Evolutionary conservation across 1,140 invertebrate genomes (phyloP).

Genomic region (Drosophila repletoides): DNA sequence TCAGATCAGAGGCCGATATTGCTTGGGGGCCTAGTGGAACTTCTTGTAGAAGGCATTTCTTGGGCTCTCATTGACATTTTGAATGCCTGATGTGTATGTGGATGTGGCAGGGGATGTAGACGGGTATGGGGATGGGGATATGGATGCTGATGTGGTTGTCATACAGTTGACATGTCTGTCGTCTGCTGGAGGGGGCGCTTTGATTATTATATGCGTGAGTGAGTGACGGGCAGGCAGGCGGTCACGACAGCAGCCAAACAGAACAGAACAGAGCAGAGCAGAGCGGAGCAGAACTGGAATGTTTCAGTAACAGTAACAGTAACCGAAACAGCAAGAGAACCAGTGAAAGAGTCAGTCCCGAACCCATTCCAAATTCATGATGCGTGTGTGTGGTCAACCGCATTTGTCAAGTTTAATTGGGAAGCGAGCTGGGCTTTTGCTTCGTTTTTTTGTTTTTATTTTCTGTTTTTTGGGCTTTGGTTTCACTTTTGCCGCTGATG

Average conservation of each 20-base stretch:
- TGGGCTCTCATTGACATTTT: constrained; percentile 51
- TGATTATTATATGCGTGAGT: constrained; percentile 74
- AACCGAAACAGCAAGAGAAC: no score
- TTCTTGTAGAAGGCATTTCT: constrained; percentile 45
- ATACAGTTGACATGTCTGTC: constrained; percentile 74
- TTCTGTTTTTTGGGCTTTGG: constrained; percentile 30
- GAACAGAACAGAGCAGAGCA: no score
- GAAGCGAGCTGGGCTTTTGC: constrained; percentile 63
- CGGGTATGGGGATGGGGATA: background rate
- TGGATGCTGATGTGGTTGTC: constrained; percentile 74
- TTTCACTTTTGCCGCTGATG: constrained; percentile 53
- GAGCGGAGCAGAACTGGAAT: constrained; percentile 33
- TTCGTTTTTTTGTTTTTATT: constrained; percentile 28
- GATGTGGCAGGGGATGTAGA: background rate
- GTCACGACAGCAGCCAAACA: constrained; percentile 25
- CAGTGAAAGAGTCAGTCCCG: no score
- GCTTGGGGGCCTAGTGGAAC: constrained; percentile 17
- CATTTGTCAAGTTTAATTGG: constrained; percentile 82
- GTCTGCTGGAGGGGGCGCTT: constrained; percentile 34
- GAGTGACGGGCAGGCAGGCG: constrained; percentile 23
- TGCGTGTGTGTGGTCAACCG: constrained; percentile 81
- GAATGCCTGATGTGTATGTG: constrained; percentile 8
- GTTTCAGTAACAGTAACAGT: constrained; percentile 5
- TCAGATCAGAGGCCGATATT: constrained; percentile 17
- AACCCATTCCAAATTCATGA: constrained; percentile 18